Percentiles rank a stretch among this genome's conserved stretches.
Conservation (phyloP, 2,113 vertebrate species). For the Poecile atricapillus region DNA sequence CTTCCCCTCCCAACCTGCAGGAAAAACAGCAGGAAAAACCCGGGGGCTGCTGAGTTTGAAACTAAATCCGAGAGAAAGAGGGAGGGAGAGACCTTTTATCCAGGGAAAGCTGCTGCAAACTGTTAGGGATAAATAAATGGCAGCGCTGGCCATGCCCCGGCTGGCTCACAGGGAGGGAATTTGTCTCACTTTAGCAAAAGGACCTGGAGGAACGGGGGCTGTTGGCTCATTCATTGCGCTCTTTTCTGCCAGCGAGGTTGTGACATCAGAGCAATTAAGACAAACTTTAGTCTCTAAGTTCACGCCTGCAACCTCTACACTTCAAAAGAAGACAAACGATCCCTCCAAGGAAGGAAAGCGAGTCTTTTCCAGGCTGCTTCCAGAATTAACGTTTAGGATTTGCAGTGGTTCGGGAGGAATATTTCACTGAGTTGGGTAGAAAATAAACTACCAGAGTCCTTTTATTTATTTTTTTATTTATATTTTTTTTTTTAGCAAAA, state of each 20-base stretch:
- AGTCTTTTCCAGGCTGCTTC: slow-evolving; percentile 62
- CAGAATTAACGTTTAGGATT: slow-evolving; percentile 51
- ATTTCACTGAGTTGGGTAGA: not conserved
- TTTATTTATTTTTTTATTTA: not conserved
- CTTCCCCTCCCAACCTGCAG: not conserved
- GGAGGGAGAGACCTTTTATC: slow-evolving; percentile 38
- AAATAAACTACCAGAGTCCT: not conserved
- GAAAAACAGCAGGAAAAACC: not conserved
- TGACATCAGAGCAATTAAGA: slow-evolving; percentile 78
- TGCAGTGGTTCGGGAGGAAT: slow-evolving; percentile 41
- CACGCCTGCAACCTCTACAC: slow-evolving; percentile 69
- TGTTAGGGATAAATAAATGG: slow-evolving; percentile 67
- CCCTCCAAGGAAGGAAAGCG: slow-evolving; percentile 65
- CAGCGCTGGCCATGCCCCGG: slow-evolving; percentile 44
- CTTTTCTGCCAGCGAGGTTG: slow-evolving; percentile 72
- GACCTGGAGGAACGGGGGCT: slow-evolving; percentile 70
- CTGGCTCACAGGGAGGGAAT: slow-evolving; percentile 67
- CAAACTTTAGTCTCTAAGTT: slow-evolving; percentile 76
- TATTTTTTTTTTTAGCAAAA: not conserved
- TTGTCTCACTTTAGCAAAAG: slow-evolving; percentile 79
- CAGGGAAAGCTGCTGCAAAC: slow-evolving; percentile 47
- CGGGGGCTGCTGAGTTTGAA: not conserved
- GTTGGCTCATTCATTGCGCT: slow-evolving; percentile 65
- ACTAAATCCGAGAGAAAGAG: not conserved
- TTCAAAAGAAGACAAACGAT: slow-evolving; percentile 77